phyloP scores from a whole-genome alignment of 2,797 vertebrate genomes.

The Pipistrellus pipistrellus region DNA sequence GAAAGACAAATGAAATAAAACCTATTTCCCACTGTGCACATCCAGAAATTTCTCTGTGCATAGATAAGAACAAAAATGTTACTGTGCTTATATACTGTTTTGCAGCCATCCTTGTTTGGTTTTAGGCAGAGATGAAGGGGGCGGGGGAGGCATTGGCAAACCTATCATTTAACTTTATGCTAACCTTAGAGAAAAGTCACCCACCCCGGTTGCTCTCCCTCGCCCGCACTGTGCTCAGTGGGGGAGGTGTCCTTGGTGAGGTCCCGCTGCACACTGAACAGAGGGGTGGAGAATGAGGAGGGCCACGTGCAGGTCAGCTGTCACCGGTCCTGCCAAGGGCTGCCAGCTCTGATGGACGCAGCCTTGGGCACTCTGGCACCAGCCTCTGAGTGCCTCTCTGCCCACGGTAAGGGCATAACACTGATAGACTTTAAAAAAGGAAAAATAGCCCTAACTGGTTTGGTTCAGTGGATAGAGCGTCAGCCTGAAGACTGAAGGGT shows the following conservation, averaged over 20 bases:
- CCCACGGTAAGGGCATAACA: background rate
- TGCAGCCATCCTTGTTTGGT: background rate
- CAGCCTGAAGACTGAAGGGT: too few species aligned
- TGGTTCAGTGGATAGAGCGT: too few species aligned
- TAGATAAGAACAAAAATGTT: background rate
- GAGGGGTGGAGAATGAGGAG: background rate
- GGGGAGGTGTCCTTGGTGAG: background rate
- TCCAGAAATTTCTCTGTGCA: background rate
- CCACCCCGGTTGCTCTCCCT: background rate
- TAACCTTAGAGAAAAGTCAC: background rate
- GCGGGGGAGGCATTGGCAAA: background rate
- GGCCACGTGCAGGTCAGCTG: fast-evolving
- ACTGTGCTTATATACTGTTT: background rate
- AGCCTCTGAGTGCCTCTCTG: background rate
- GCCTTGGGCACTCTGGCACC: background rate
- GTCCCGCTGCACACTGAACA: background rate
- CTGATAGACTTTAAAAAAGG: background rate
- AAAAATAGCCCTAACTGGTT: background rate
- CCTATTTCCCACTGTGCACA: background rate
- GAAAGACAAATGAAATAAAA: slow-evolving; percentile 27
- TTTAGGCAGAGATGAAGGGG: background rate
- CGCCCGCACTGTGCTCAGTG: background rate
- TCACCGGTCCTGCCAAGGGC: background rate
- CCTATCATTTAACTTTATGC: slow-evolving; percentile 13
- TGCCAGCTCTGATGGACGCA: background rate